Base-by-base conservation (phyloP, 23 tunicate genomes). In the Corella eumyota region DNA sequence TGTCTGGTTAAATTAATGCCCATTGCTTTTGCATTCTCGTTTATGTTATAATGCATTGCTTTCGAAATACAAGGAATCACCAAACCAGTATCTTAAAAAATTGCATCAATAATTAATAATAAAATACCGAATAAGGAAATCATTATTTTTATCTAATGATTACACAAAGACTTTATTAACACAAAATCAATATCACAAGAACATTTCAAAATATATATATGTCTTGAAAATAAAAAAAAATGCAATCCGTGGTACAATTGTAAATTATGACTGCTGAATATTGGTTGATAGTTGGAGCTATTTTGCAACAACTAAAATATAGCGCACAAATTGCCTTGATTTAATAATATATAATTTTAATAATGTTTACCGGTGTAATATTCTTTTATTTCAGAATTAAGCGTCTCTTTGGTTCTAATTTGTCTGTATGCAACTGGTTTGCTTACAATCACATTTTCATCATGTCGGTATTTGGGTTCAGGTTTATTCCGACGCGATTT, bases 281-380 rank as follows among this genome's bases (percentile, higher is more conserved):
- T n/a, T n/a, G n/a, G n/a, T n/a, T n/a, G n/a, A n/a, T n/a, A n/a
- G n/a, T n/a, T n/a, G n/a, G n/a, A n/a, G n/a, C n/a, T n/a, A n/a
- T n/a, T n/a, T n/a, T n/a, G n/a, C n/a, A n/a, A n/a, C n/a, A n/a
- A n/a, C n/a, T n/a, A n/a, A n/a, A n/a, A n/a, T n/a, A n/a, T n/a
- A n/a, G n/a, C n/a, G n/a, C n/a, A n/a, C n/a, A n/a, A n/a, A n/a
- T n/a, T n/a, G n/a, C n/a, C n/a, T n/a, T n/a, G n/a, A n/a, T n/a
- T n/a, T n/a, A n/a, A n/a, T n/a, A n/a, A n/a, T n/a, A n/a, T n/a
- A n/a, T n/a, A n/a, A n/a, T n/a, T n/a, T n/a, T n/a, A n/a, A n/a
- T n/a, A n/a, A n/a, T n/a, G n/a, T 40, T 40, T 36, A 75, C 82
- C 82, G 20, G 92, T 82, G 48, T 82, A 82, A 82, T 82, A 82